Conservation (phyloP, 1,140 invertebrate species). For the Stegodyphus mimosarum region DNA sequence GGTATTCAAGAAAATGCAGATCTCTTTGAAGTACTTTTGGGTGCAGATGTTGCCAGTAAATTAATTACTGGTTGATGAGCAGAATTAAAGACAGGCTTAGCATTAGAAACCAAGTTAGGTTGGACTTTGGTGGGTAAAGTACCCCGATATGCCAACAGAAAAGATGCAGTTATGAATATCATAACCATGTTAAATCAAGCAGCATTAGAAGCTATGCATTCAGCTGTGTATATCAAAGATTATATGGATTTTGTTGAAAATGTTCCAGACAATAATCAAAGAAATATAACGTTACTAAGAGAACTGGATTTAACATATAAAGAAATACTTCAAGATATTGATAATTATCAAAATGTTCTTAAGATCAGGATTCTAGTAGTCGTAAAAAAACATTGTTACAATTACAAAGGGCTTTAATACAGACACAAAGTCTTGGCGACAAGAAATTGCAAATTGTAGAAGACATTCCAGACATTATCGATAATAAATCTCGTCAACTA, state of each 20-base stretch:
- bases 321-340: constrained; percentile 67
- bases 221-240: constrained; percentile 93
- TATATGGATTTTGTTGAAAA: constrained; percentile 96
- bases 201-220: constrained; percentile 87
- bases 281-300: constrained; percentile 87
- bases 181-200: constrained; percentile 82
- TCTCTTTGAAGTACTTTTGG: too few species aligned
- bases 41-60: too few species aligned
- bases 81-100: too few species aligned
- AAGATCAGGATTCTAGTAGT: constrained; percentile 63
- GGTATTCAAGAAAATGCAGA: too few species aligned
- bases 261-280: constrained; percentile 91
- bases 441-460: constrained; percentile 91
- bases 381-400: constrained; percentile 67
- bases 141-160: too few species aligned
- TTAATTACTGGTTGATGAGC: too few species aligned
- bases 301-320: constrained; percentile 92
- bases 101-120: too few species aligned
- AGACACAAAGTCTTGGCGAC: constrained; percentile 92
- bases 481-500: constrained; percentile 87
- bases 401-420: constrained; percentile 84
- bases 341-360: constrained; percentile 65
- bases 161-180: too few species aligned
- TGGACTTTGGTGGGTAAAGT: too few species aligned
- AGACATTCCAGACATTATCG: constrained; percentile 88